Conservation (phyloP, 2,888 invertebrate species). For the Microctonus brassicae region DNA sequence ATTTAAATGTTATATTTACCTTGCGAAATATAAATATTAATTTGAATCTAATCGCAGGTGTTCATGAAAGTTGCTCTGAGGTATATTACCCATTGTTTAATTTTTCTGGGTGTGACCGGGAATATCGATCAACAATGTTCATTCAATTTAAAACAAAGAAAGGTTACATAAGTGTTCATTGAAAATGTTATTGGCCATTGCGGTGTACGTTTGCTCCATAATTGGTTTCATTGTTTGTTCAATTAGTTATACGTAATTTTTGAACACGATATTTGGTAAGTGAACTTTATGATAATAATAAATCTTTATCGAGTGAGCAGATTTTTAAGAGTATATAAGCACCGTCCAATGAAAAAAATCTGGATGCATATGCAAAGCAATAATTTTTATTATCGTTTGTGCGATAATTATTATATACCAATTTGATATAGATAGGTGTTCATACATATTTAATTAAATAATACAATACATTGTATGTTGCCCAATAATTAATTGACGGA, state of each 20-base stretch:
- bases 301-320: not conserved
- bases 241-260: not conserved
- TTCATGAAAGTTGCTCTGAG: too few relatives aligned
- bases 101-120: not conserved
- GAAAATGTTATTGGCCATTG: not conserved
- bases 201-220: not conserved
- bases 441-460: not conserved
- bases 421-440: constrained; percentile 2
- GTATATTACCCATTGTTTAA: not conserved
- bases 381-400: not conserved
- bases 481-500: not conserved
- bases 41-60: too few relatives aligned
- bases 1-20: too few relatives aligned
- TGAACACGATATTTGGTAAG: not conserved
- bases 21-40: too few relatives aligned
- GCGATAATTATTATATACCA: constrained; percentile 2
- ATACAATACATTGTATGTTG: not conserved
- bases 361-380: not conserved
- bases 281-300: not conserved
- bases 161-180: constrained; percentile 32
- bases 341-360: not conserved
- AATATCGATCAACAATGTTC: constrained; percentile 18
- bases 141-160: not conserved
- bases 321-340: constrained; percentile 9
- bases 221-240: not conserved